Conservation (phyloP, 2,797 vertebrate genomes). For the Pampus argenteus region DNA sequence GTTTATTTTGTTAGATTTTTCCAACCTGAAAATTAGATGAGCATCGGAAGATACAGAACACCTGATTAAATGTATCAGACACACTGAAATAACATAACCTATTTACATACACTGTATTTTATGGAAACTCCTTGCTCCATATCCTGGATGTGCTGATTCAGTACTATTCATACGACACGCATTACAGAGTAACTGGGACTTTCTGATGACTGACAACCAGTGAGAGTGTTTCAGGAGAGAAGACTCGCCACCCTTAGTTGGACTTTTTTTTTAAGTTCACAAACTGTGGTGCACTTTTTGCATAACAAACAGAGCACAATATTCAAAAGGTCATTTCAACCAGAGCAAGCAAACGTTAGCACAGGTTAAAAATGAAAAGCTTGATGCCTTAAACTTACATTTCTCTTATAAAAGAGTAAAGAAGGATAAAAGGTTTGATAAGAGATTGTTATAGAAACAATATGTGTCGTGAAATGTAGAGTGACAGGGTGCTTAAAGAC, state of each 20-base stretch:
- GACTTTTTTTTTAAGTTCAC: not conserved
- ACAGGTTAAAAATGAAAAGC: not conserved
- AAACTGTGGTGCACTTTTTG: not conserved
- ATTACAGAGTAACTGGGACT: no score
- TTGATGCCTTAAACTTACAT: not conserved
- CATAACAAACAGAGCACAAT: not conserved
- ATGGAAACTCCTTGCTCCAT: not conserved
- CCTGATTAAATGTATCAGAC: not conserved
- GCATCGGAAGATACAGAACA: not conserved
- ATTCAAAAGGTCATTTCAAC: slow-evolving; percentile 1
- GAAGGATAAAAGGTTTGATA: not conserved
- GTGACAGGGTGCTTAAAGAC: not conserved
- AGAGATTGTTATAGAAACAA: not conserved
- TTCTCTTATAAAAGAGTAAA: not conserved
- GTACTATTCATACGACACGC: not conserved
- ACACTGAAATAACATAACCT: not conserved
- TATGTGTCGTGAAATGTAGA: no score
- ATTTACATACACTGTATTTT: not conserved
- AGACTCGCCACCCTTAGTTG: not conserved
- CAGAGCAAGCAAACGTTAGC: not conserved
- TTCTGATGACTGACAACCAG: no score
- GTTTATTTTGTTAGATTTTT: not conserved
- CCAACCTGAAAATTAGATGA: not conserved
- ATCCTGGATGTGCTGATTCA: not conserved
- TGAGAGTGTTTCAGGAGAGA: not conserved